A percentile compares a stretch with the other conserved stretches of the same genome.
These are phyloP conservation scores for Plemyria rubiginata DNA, from an alignment of 2,888 invertebrate genomes.

Conservation along the genomic window DNA sequence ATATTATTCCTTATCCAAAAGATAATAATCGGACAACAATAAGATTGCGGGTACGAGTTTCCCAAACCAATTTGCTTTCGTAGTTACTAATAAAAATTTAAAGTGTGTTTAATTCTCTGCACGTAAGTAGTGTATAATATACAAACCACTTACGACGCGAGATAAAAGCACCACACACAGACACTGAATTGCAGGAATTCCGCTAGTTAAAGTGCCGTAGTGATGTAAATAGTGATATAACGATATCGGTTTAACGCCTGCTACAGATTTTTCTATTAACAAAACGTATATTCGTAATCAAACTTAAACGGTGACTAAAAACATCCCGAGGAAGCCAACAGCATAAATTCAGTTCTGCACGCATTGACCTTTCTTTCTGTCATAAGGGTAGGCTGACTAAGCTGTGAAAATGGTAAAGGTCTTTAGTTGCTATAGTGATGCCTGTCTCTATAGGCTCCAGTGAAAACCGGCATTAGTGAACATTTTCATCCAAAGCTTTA, in stretches of 20 bases:
- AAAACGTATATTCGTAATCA: no score
- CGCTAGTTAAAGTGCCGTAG: not conserved
- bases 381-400: no score
- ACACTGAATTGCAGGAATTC: slow-evolving; percentile 1
- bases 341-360: no score
- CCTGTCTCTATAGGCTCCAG: no score
- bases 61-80: not conserved
- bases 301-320: no score
- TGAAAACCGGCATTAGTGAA: no score
- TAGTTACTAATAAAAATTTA: not conserved
- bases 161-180: not conserved
- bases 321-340: no score
- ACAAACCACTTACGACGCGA: not conserved
- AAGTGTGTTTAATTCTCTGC: not conserved
- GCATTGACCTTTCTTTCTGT: no score
- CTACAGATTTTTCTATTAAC: no score
- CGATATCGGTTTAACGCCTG: not conserved
- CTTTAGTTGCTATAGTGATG: no score
- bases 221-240: not conserved
- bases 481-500: no score
- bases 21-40: not conserved
- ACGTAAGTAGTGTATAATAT: not conserved
- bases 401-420: no score
- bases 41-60: not conserved
- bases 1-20: not conserved